A percentile compares a stretch with the other conserved stretches of the same genome.
Evolutionary conservation across 1,140 invertebrate species (phyloP).

Genomic region (Cherax destructor): DNA sequence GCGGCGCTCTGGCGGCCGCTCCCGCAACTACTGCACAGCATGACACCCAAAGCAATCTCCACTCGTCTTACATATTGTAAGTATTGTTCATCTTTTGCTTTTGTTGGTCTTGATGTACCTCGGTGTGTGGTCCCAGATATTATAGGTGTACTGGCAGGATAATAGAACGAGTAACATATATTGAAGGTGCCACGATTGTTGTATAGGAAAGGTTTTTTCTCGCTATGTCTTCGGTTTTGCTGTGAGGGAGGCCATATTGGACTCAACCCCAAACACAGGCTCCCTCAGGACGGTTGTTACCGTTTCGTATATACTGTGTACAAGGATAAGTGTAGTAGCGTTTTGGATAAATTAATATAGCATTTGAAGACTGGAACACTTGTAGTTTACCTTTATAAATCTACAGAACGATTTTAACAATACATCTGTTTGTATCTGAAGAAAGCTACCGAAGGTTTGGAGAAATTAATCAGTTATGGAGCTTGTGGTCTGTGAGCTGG

Average conservation of each 20-base stretch:
- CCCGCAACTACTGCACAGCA: slow-evolving; percentile 15
- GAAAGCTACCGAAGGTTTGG: not conserved
- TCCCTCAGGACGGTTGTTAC: slow-evolving; percentile 1
- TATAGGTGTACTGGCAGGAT: not conserved
- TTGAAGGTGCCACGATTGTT: slow-evolving; percentile 48
- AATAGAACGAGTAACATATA: slow-evolving; percentile 43
- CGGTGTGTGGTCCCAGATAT: slow-evolving; percentile 49
- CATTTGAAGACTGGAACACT: not conserved
- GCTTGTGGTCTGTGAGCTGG: not conserved
- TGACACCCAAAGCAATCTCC: slow-evolving; percentile 36
- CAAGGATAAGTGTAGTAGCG: not conserved
- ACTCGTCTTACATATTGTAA: slow-evolving; percentile 31
- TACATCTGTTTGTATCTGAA: not conserved
- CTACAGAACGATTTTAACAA: not conserved
- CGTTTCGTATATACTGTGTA: not conserved
- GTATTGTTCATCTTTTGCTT: not conserved
- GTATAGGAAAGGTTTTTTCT: slow-evolving; percentile 62
- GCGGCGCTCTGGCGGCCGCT: slow-evolving; percentile 27
- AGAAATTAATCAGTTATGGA: not conserved
- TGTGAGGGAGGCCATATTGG: slow-evolving; percentile 44
- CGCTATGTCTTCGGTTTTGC: slow-evolving; percentile 27
- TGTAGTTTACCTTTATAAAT: not conserved
- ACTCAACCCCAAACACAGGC: slow-evolving; percentile 2
- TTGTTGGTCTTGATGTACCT: not conserved
- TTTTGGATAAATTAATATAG: not conserved